Evolutionary conservation across 2,797 vertebrate species (phyloP), one percentile per base, ranked within the genome.

Genomic region (Varecia variegata): DNA sequence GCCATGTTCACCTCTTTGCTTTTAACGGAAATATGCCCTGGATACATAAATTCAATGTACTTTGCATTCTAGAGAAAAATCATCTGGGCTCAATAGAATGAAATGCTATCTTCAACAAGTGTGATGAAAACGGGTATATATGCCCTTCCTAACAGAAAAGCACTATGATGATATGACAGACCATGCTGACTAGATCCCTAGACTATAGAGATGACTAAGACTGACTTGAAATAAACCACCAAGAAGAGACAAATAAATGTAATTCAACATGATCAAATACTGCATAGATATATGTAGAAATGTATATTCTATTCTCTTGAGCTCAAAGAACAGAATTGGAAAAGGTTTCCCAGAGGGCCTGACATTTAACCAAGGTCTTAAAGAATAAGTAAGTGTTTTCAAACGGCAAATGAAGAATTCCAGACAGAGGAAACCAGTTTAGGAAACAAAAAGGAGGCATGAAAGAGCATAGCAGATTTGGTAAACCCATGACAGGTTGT

Each of bases 311-410:
- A 40, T 50, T 76, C 73, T n/a, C 45, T 21, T 54, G 67, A 76
- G 35, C 38, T 82, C 73, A 79, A 71, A 65, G 38, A 45, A 93
- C 47, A 90, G 54, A 88, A 82, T 4, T n/a, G 30, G 58, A 79
- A 54, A 89, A 80, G 38, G 23, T 38, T 93, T 56, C 50, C 38
- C 9, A 8, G 35, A 54, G 27, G 2, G 17, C 18, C 27, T 56
- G 23, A 56, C 60, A 56, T 82, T 87, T 73, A 58, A 83, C 35
- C 11, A 20, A 83, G 52, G 11, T 88, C 62, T 93, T 88, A 60
- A 82, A 77, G 38, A 45, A 70, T 47, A 38, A 68, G 25, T 18
- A 85, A 20, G 58, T 43, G 4, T n/a, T 76, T 81, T 77, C 32
- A n/a, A 81, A 65, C 60, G 70, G 40, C 50, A 62, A 73, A 12